phyloP scores from a whole-genome alignment of 2,888 invertebrate species.

The Parnassius smintheus region DNA sequence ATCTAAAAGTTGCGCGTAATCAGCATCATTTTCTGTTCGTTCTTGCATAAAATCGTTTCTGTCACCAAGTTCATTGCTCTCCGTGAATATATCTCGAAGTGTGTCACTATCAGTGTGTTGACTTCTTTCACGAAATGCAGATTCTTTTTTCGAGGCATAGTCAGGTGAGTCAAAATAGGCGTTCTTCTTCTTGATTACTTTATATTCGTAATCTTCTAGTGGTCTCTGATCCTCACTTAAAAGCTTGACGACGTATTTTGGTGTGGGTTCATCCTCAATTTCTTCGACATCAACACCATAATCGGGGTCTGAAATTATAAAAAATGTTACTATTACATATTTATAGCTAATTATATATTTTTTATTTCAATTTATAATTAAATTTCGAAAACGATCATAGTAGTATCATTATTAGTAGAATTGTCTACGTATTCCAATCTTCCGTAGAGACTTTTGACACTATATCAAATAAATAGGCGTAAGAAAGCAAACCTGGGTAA shows the following conservation, averaged over 20 bases:
- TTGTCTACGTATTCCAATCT: too few species aligned
- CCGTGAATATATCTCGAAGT: constrained; percentile 65
- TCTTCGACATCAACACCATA: constrained; percentile 63
- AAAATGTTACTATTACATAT: neutral
- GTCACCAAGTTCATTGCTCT: constrained; percentile 55
- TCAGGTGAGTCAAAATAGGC: constrained; percentile 40
- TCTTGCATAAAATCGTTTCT: constrained; percentile 50
- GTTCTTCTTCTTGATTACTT: constrained; percentile 75
- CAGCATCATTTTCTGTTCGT: constrained; percentile 67
- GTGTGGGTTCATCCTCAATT: constrained; percentile 54
- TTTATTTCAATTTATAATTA: too few species aligned
- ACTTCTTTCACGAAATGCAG: constrained; percentile 69
- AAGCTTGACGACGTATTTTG: constrained; percentile 65
- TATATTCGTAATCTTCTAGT: constrained; percentile 80
- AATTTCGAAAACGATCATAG: too few species aligned
- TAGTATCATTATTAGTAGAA: too few species aligned
- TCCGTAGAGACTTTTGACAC: too few species aligned
- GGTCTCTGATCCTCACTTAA: constrained; percentile 67
- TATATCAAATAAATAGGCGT: too few species aligned
- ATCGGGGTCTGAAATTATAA: constrained; percentile 57
- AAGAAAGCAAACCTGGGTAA: constrained; percentile 53
- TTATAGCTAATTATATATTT: too few species aligned
- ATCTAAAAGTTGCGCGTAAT: constrained; percentile 77
- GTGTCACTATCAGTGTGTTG: constrained; percentile 68
- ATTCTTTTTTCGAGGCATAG: constrained; percentile 52